Evolutionary conservation across 1,140 invertebrate genomes (phyloP).

Genomic region (Heliconius hermathena): DNA sequence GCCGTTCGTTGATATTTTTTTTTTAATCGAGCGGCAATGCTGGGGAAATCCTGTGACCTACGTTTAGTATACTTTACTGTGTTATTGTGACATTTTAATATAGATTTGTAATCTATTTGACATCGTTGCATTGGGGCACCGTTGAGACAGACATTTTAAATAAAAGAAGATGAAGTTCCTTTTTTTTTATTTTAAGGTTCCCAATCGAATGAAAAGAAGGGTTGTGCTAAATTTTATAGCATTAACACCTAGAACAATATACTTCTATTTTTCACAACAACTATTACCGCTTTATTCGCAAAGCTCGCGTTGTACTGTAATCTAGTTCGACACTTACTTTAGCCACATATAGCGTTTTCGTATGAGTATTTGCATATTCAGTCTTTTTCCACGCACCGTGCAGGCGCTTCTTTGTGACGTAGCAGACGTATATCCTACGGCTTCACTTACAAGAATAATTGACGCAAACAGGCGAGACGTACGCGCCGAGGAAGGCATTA

Average conservation of each 20-base stretch:
- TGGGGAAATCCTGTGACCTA: conserved; percentile 6
- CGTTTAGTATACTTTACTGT: background rate
- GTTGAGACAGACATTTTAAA: too few species aligned
- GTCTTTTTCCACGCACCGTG: conserved; percentile 1
- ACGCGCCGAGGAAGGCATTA: conserved; percentile 50
- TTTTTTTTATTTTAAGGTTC: too few species aligned
- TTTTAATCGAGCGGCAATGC: background rate
- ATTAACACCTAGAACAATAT: too few species aligned
- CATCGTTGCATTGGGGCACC: too few species aligned
- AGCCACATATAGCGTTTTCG: background rate
- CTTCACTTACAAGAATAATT: conserved; percentile 42
- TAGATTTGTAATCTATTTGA: too few species aligned
- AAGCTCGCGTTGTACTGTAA: background rate
- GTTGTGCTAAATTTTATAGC: too few species aligned
- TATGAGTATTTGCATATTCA: conserved; percentile 7
- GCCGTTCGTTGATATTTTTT: background rate
- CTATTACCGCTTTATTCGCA: background rate
- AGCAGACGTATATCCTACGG: conserved; percentile 32
- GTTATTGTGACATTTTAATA: too few species aligned
- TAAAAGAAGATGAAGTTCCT: too few species aligned
- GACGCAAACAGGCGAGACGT: conserved; percentile 34
- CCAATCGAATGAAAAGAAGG: too few species aligned
- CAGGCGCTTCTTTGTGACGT: conserved; percentile 32
- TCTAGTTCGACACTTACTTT: background rate
- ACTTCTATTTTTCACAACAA: too few species aligned